Evolutionary conservation across 1,140 invertebrate genomes (phyloP), one percentile per base, ranked within the genome.

Genomic region (Brachionus paranguensis): DNA sequence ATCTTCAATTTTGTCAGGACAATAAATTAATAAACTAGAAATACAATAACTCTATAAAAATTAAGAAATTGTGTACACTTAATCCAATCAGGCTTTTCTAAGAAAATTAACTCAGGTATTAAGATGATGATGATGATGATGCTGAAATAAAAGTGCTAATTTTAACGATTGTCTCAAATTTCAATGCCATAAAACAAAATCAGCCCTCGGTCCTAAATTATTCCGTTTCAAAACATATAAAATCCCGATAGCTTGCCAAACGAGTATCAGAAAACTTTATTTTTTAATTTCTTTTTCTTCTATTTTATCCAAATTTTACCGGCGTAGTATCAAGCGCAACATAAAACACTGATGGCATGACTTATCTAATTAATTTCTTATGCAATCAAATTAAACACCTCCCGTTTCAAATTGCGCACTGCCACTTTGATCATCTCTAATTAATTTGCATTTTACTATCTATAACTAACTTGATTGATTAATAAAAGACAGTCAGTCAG

Each of bases 351-450:
- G 10, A 72, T 72, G 68, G 68, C 68, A 72, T 37, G 68, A 76
- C 72, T 76, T 76, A 76, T 76, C 72, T 76, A 76, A 76, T 76
- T 76, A 76, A 76, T 50, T 76, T 76, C 72, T 76, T 76, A 76
- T 76, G 72, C 45, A 76, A 76, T 76, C 72, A 76, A 76, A 76
- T 76, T 45, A 74, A 74, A n/a, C 24, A 50, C 72, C 72, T 50
- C 41, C 72, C 72, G 72, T 76, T 76, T 76, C 72, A 76, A 76
- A 76, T 74, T 24, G 70, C 70, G 70, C 33, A 37, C 17, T 47
- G 3, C 1, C 27, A 14, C 27, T 68, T 68, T 68, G 65, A 68
- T 68, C 65, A 68, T 74, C 41, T 74, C 0, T 37, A 50, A 50
- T 76, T 50, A 76, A 76, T 76, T 76, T 76, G 72, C 72, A 76